phyloP scores from a whole-genome alignment of 2,113 vertebrate genomes.

The Hemiscyllium ocellatum region DNA sequence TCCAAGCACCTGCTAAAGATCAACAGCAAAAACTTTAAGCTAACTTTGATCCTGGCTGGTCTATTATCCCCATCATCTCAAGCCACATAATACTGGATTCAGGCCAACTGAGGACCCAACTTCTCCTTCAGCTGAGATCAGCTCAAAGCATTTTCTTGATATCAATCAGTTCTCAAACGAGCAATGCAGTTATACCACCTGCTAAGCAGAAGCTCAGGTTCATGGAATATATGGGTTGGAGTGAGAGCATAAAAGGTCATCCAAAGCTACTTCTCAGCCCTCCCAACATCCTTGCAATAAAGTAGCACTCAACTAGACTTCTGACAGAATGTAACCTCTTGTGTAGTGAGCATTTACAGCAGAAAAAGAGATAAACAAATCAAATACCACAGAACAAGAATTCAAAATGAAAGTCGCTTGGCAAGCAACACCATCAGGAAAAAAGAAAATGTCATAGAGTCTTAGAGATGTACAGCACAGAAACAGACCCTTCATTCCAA shows the following conservation, averaged over 20 bases:
- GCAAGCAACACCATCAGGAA: too few species aligned
- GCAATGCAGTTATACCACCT: background rate
- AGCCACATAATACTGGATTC: background rate
- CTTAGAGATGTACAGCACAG: too few species aligned
- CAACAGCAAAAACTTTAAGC: background rate
- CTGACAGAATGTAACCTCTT: background rate
- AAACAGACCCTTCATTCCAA: too few species aligned
- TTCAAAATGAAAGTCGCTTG: background rate
- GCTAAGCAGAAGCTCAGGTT: background rate
- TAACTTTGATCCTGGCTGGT: background rate
- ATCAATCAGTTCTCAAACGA: background rate
- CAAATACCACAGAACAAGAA: background rate
- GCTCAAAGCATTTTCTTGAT: background rate
- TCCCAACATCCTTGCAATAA: background rate
- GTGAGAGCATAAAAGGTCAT: background rate
- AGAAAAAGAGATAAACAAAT: background rate
- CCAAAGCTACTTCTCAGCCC: background rate
- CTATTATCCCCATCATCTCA: background rate
- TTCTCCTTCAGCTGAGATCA: background rate
- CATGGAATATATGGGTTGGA: background rate
- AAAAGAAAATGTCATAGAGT: background rate
- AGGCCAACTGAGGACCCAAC: background rate
- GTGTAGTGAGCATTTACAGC: background rate
- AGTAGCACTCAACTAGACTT: background rate
- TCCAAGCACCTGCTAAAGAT: background rate